phyloP scores from a whole-genome alignment of 2,888 invertebrate species.

The Dynastes tityus region DNA sequence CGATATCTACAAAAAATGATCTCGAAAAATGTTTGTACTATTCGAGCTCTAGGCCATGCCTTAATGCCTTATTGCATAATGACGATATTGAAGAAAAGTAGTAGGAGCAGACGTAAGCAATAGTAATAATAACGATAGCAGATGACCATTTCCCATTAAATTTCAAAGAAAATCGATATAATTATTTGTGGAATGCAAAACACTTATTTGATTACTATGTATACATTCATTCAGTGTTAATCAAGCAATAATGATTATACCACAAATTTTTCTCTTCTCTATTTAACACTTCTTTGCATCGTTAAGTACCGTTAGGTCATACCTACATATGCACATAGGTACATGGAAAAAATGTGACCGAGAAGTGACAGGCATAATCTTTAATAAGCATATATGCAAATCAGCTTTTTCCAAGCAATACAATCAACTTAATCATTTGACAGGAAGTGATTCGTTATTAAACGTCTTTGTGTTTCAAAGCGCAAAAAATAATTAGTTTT shows the following conservation, averaged over 20 bases:
- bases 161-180: neutral
- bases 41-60: slow-evolving; percentile 2
- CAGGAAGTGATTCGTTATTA: slow-evolving; percentile 45
- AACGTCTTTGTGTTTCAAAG: slow-evolving; percentile 31
- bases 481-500: slow-evolving; percentile 45
- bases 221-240: neutral
- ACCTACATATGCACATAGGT: too few relatives aligned
- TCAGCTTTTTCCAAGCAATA: slow-evolving; percentile 25
- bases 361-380: slow-evolving; percentile 39
- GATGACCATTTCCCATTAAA: neutral
- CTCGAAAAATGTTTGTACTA: slow-evolving; percentile 18
- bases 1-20: slow-evolving; percentile 26
- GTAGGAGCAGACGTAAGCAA: neutral
- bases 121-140: neutral
- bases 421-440: slow-evolving; percentile 37
- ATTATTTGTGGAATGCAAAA: neutral
- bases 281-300: too few relatives aligned
- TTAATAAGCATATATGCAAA: slow-evolving; percentile 40
- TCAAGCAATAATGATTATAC: too few relatives aligned
- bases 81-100: neutral
- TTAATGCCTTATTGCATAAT: slow-evolving; percentile 28
- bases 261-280: too few relatives aligned
- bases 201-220: neutral
- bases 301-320: neutral
- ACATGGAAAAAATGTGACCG: slow-evolving; percentile 24